Conservation (phyloP, 2,113 vertebrate species). For the Protobothrops flavoviridis region DNA sequence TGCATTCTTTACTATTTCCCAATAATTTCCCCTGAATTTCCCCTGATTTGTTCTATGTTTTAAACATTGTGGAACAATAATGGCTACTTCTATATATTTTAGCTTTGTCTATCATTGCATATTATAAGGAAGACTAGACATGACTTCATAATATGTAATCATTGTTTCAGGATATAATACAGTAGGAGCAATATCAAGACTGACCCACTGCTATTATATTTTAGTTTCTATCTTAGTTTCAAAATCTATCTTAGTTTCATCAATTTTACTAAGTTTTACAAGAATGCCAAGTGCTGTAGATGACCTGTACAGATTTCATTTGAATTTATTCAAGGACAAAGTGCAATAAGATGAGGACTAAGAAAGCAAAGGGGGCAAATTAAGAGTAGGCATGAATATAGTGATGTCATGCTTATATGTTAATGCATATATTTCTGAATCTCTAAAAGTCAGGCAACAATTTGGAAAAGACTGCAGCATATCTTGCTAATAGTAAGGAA, state of each 20-base stretch:
- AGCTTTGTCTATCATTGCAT: background rate
- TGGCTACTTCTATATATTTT: background rate
- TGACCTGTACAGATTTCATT: background rate
- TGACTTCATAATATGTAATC: background rate
- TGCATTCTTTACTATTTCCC: background rate
- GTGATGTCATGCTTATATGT: background rate
- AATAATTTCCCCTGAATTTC: background rate
- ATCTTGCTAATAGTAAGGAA: background rate
- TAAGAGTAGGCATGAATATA: slow-evolving; percentile 8
- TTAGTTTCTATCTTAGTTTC: background rate
- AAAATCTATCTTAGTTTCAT: slow-evolving; percentile 22
- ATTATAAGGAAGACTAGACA: background rate
- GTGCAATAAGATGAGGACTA: background rate
- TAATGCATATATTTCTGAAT: background rate
- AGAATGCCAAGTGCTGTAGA: background rate
- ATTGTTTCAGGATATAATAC: slow-evolving; percentile 13
- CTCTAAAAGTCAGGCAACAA: background rate
- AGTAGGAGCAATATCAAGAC: background rate
- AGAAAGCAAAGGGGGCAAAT: slow-evolving; percentile 3
- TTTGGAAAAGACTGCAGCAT: background rate
- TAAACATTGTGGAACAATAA: background rate
- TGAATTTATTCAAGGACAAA: slow-evolving; percentile 18
- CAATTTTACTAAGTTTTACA: slow-evolving; percentile 10
- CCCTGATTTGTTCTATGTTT: background rate
- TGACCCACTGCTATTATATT: background rate